Conservation (phyloP, 2,888 invertebrate species). For the Serripes groenlandicus region DNA sequence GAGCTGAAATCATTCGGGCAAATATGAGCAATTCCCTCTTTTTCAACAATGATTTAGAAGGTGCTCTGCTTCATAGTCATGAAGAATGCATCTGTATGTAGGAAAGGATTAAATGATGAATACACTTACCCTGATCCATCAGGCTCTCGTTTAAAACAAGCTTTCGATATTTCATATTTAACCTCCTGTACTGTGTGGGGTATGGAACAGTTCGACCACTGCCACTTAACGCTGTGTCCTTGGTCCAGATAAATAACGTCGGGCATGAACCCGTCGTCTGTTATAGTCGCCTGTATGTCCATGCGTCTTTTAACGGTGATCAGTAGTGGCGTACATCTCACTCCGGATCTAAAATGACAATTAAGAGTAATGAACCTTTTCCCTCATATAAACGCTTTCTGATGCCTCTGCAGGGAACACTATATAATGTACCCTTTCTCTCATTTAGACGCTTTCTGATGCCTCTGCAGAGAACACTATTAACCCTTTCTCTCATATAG, state of each 20-base stretch:
- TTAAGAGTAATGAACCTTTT: not conserved
- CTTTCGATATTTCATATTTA: constrained; percentile 74
- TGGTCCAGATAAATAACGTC: constrained; percentile 85
- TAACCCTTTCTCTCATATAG: too few species aligned
- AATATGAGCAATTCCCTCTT: not conserved
- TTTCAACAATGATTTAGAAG: not conserved
- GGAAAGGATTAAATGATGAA: not conserved
- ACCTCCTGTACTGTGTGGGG: constrained; percentile 82
- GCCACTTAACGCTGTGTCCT: constrained; percentile 84
- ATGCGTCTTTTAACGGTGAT: constrained; percentile 81
- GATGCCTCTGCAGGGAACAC: not conserved
- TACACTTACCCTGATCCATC: constrained; percentile 60
- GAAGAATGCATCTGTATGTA: not conserved
- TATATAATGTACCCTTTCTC: not conserved
- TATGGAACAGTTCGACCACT: constrained; percentile 82
- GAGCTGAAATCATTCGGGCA: not conserved
- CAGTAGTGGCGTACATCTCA: constrained; percentile 83
- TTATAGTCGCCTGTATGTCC: constrained; percentile 80
- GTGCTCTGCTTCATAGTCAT: not conserved
- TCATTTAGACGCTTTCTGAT: not conserved
- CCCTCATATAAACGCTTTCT: not conserved
- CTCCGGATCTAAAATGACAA: constrained; percentile 76
- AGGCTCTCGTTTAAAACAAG: constrained; percentile 73
- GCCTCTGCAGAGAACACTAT: not conserved
- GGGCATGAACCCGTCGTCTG: constrained; percentile 85